Evolutionary conservation across 2,888 invertebrate genomes (phyloP), one percentile per base, ranked within the genome.

Genomic region (Drosophila birchii): DNA sequence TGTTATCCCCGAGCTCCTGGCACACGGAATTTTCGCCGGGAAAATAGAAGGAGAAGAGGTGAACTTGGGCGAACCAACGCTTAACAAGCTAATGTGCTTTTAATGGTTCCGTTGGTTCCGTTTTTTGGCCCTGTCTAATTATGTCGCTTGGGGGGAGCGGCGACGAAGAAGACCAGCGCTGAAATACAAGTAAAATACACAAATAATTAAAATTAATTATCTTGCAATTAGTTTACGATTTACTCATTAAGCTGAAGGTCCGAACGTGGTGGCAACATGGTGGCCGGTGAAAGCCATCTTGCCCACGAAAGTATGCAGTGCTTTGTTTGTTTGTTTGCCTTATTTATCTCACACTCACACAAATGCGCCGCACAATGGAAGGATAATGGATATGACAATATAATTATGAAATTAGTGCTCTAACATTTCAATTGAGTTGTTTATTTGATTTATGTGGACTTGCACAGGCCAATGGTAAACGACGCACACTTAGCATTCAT

Each of bases 171-270:
- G 32, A 12, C 14, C 32, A 29, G 7, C 9, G 26, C 47, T 47
- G 12, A 38, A 53, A 56, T 38, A 53, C 60, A 59, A 85, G 85
- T 85, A 81, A 85, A 87, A 85, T 85, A 85, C 83, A 87, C 86
- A 85, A 85, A 85, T 85, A 85, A 85, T 85, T 87, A 87, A 87
- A 85, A 87, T 85, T 85, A 85, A 85, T 85, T 85, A 85, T 87
- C 88, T 81, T 79, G 85, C 85, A 85, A 85, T 85, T 85, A 85
- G 88, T 85, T 87, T 79, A 87, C 85, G 88, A 87, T 87, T 85
- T 87, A 85, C 88, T 87, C 85, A 86, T 87, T 87, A 87, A 63
- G 79, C 75, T 64, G 67, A 73, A 67, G 67, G 74, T 56, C 60
- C 54, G 45, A 69, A 62, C 69, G 78, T 73, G 67, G 44, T 38